Base-by-base conservation (phyloP, 1,140 invertebrate genomes). In the Temnothorax nylanderi region DNA sequence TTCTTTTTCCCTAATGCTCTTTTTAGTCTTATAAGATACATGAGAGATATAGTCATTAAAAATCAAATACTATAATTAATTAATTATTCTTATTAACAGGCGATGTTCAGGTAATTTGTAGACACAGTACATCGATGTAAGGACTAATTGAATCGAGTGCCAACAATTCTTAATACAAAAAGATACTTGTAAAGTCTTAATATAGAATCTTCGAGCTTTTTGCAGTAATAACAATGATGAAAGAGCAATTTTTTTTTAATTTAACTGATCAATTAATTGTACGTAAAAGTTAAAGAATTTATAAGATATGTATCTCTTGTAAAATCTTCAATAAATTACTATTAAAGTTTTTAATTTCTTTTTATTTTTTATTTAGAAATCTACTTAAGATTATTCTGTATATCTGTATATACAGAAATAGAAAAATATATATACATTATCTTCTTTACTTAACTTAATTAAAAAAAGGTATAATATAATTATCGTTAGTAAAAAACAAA, bases 311-410 rank as follows among this genome's bases (percentile, higher is more conserved):
- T 41, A 37, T 41, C 10, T 0, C 37, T 60, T 44, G 16, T 60
- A 16, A 76, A 44, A 76, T 76, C 6, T 37, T 5, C 0, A 67
- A 80, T 80, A 80, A 80, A 80, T 4, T 69, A 69, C 3, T 49
- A 69, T 80, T 51, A 80, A 51, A 32, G n/a, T 26, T 67, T 54
- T 26, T 26, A 69, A 80, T 64, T 6, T 54, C n/a, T 41, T 32
- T 58, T 18, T 16, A 37, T 44, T 32, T 16, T 41, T 41, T 26
- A 26, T 58, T 21, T 76, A 56, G 1, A 4, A 56, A 34, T 34
- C 13, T 56, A 3, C 56, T 51, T n/a, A 37, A n/a, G 11, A 56
- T 11, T n/a, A 7, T 18, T 0, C n/a, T 64, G 2, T 37, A 74
- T 10, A 16, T 74, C n/a, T 18, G 4, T 18, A 37, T 8, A 7